Evolutionary conservation across 2,797 vertebrate species (phyloP), one percentile per base, ranked within the genome.

Genomic region (Synaphobranchus kaupii): DNA sequence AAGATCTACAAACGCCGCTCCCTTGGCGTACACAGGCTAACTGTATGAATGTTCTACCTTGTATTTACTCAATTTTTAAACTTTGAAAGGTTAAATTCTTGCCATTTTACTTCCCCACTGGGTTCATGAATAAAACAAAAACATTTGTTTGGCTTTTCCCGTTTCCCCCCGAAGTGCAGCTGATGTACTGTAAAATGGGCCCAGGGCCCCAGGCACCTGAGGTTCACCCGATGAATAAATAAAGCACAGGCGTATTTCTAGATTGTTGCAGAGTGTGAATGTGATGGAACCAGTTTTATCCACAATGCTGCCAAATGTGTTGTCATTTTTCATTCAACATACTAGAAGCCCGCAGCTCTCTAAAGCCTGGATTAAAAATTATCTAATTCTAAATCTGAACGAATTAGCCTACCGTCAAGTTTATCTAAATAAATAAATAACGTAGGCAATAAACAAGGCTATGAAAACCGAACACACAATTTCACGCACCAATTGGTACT

Each of bases 71-170:
- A n/a, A 58, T 39, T 84, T 60, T 83, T 39, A 56, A 83, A 83
- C 28, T 83, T 86, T 90, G 84, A 84, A 85, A 63, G 68, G 86
- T 88, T 86, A 83, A 90, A 87, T 81, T 73, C 86, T 84, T 86
- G 86, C 68, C n/a, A 87, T 92, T 90, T 89, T 88, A 85, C 28
- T 68, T 4, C 25, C n/a, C 76, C 87, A 54, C 80, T 12, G 82
- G 52, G 78, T 91, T 95, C 92, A 95, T 95, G 93, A 95, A 96
- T 95, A 96, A 94, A 84, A 93, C 92, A 93, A 93, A 92, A 91
- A 31, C 90, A 91, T 93, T 94, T 94, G 90, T 94, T 94, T 94
- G 90, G 86, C 83, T 90, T 89, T 89, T 86, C 89, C 73, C 89
- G 89, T 87, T 89, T 88, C 48, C 87, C 87, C 85, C 86, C 68